A percentile compares a stretch with the other conserved stretches of the same genome.
These are phyloP conservation scores for Lepidurus apus DNA, from an alignment of 1,140 invertebrate species.

Conservation along the genomic window DNA sequence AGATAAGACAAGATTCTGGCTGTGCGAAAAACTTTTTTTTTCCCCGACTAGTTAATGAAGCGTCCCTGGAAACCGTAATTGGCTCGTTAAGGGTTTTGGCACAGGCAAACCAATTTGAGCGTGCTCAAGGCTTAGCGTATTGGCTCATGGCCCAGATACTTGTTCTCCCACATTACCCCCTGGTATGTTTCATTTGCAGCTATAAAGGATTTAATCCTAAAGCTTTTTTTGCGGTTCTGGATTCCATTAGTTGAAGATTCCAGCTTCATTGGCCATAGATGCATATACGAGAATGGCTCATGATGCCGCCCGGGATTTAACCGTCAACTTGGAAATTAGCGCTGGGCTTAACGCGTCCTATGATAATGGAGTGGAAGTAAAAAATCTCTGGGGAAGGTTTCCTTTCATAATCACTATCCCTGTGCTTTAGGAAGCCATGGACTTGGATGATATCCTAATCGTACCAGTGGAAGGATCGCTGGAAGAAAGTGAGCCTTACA, in stretches of 20 bases:
- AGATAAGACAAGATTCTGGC: neutral
- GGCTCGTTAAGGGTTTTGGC: constrained; percentile 2
- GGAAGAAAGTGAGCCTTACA: neutral
- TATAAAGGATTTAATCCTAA: neutral
- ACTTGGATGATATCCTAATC: neutral
- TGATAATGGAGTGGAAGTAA: neutral
- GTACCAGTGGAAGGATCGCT: neutral
- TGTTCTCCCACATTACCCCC: neutral
- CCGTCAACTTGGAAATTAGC: neutral
- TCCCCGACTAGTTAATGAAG: neutral
- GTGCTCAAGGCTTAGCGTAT: neutral
- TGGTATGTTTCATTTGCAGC: neutral
- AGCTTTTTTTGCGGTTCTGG: neutral
- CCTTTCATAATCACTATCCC: neutral
- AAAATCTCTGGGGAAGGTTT: neutral
- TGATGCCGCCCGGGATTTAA: constrained; percentile 7
- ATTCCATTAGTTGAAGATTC: neutral
- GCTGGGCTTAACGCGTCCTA: neutral
- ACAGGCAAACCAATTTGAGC: constrained; percentile 9
- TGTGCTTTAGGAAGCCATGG: neutral
- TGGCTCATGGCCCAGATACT: neutral
- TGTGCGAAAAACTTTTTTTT: neutral
- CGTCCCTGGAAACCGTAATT: neutral
- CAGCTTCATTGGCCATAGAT: neutral
- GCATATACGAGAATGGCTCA: neutral